These are phyloP conservation scores for Eptesicus fuscus DNA, from an alignment of 2,113 vertebrate genomes.

Conservation along the genomic window DNA sequence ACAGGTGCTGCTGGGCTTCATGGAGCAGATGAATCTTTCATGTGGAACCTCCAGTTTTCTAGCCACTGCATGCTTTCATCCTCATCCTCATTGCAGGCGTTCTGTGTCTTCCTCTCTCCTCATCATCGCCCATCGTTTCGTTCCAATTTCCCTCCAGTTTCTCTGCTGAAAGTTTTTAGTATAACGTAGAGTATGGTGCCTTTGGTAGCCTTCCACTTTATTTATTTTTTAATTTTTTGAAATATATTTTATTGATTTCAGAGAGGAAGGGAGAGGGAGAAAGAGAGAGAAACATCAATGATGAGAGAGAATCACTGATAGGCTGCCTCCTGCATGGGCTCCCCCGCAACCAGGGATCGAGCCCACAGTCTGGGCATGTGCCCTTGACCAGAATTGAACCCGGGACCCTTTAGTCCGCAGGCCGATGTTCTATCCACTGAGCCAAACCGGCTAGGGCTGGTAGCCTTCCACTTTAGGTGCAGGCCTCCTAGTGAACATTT, in stretches of 20 bases:
- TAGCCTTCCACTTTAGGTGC: background rate
- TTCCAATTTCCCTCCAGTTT: background rate
- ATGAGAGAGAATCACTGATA: no score
- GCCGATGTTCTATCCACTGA: no score
- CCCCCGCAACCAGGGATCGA: no score
- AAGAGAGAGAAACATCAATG: no score
- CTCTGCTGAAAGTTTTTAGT: background rate
- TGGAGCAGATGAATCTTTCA: background rate
- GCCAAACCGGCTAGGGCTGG: background rate
- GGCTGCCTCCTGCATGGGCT: no score
- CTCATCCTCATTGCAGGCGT: background rate
- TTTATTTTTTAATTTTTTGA: background rate
- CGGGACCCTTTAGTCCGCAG: no score
- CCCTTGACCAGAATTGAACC: no score
- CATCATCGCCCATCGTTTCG: background rate
- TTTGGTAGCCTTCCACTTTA: background rate
- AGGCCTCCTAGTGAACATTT: background rate
- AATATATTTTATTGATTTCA: no score
- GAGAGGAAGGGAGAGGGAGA: no score
- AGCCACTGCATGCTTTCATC: background rate
- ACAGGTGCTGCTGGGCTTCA: background rate
- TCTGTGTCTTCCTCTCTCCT: background rate
- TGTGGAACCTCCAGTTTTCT: background rate
- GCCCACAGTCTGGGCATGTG: no score
- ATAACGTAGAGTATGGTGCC: background rate